Evolutionary conservation across 2,888 invertebrate genomes (phyloP).

Genomic region (Dasysyrphus albostriatus): DNA sequence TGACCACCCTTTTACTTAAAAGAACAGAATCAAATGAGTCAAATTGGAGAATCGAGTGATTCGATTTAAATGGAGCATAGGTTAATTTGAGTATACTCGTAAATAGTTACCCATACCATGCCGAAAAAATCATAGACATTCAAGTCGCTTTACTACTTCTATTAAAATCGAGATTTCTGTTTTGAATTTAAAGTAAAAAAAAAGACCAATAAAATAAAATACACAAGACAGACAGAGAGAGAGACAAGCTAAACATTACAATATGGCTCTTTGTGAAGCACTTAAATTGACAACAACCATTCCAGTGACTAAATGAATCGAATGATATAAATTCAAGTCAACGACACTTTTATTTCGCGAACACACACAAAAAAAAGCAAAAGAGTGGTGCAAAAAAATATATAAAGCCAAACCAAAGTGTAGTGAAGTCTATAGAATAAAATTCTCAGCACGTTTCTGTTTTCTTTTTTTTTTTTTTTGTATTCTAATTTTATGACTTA

Average conservation of each 20-base stretch:
- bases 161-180: neutral
- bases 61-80: too few relatives aligned
- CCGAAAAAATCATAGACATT: too few relatives aligned
- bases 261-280: neutral
- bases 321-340: conserved; percentile 65
- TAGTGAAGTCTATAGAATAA: neutral
- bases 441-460: conserved; percentile 68
- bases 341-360: conserved; percentile 64
- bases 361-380: conserved; percentile 9
- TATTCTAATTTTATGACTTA: conserved; percentile 75
- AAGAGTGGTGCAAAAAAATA: neutral
- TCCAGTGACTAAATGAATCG: conserved; percentile 14
- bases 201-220: conserved; percentile 22
- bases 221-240: neutral
- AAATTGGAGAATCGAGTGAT: too few relatives aligned
- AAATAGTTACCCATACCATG: too few relatives aligned
- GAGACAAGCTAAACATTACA: neutral
- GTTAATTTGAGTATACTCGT: too few relatives aligned
- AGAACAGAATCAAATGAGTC: too few relatives aligned
- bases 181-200: neutral
- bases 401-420: neutral
- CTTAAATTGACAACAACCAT: conserved; percentile 17
- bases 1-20: too few relatives aligned
- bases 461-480: neutral
- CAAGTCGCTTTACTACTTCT: too few relatives aligned